Conservation (phyloP, 92 coral and sea anemone species). For the Heteractis magnifica region DNA sequence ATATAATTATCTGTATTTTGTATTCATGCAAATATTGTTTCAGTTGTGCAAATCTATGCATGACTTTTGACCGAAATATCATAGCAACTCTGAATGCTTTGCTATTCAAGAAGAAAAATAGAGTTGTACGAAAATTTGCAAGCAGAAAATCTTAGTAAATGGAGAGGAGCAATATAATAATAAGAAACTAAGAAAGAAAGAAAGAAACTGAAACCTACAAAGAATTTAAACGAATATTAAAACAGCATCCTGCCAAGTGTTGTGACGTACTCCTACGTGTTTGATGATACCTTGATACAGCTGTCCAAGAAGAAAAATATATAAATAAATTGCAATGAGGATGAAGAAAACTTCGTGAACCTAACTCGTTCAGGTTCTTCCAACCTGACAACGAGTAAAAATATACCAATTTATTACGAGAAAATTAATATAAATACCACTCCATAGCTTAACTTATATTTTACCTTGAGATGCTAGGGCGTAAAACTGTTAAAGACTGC, state of each 20-base stretch:
- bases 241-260: neutral
- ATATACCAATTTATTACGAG: neutral
- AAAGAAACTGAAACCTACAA: neutral
- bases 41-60: too few relatives aligned
- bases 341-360: neutral
- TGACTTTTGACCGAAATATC: too few relatives aligned
- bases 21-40: too few relatives aligned
- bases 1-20: too few relatives aligned
- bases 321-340: neutral
- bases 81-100: too few relatives aligned
- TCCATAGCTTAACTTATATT: too few relatives aligned
- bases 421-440: neutral
- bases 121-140: too few relatives aligned
- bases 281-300: neutral
- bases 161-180: neutral
- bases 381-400: neutral
- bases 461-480: too few relatives aligned
- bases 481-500: neutral
- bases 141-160: too few relatives aligned
- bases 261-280: neutral
- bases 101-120: too few relatives aligned
- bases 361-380: neutral
- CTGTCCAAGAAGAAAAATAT: neutral
- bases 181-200: neutral
- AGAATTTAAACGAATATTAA: neutral